These are phyloP conservation scores for Andrena trimmerana DNA, from an alignment of 2,888 invertebrate genomes.

Conservation along the genomic window DNA sequence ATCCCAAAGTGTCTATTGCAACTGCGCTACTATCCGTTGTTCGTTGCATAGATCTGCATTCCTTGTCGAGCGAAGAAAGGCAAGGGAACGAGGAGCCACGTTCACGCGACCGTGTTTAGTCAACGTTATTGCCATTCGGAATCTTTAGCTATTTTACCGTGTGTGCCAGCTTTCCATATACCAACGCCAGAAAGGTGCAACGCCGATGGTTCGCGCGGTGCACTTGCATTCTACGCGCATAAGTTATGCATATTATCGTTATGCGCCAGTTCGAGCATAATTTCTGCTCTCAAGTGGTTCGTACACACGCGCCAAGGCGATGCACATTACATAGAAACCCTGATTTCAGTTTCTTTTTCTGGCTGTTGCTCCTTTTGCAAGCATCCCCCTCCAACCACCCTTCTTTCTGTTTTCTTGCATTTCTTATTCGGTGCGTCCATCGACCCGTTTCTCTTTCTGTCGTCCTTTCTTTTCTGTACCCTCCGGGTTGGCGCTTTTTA, in stretches of 20 bases:
- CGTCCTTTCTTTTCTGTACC: too few species aligned
- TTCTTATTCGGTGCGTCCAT: conserved; percentile 6
- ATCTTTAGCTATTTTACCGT: conserved; percentile 56
- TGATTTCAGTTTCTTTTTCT: conserved; percentile 55
- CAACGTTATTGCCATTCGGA: conserved; percentile 60
- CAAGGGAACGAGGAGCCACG: conserved; percentile 31
- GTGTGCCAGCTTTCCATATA: conserved; percentile 46
- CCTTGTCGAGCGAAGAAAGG: conserved; percentile 51
- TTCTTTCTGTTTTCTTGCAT: not conserved
- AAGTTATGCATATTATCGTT: conserved; percentile 69
- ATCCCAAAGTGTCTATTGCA: not conserved
- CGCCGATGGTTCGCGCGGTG: conserved; percentile 45
- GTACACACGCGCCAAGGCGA: conserved; percentile 43
- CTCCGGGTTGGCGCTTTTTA: not conserved
- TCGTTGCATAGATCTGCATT: conserved; percentile 10
- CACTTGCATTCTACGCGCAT: conserved; percentile 54
- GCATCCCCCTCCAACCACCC: not conserved
- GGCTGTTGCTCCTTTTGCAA: not conserved
- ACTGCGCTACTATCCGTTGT: not conserved
- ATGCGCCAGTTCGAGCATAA: conserved; percentile 62
- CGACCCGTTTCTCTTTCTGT: conserved; percentile 3
- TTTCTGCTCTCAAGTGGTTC: conserved; percentile 61
- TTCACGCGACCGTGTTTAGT: conserved; percentile 59
- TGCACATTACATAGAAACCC: conserved; percentile 54
- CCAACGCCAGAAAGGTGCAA: conserved; percentile 48